Percentiles rank a stretch among this genome's conserved stretches.
Conservation (phyloP, 2,113 vertebrate genomes). For the Hyperoodon ampullatus region DNA sequence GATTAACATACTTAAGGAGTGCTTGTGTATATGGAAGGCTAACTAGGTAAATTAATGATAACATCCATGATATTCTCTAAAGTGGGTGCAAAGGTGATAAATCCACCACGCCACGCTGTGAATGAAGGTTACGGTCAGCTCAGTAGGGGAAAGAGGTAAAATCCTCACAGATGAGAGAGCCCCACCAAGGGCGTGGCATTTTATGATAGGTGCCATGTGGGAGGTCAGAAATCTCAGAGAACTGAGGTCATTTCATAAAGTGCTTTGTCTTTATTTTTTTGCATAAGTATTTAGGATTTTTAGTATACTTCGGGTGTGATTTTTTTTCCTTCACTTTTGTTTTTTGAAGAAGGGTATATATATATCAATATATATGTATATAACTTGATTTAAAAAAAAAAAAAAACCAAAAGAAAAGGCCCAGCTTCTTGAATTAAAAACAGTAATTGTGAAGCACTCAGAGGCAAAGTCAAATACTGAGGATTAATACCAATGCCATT, state of each 20-base stretch:
- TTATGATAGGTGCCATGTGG: not conserved
- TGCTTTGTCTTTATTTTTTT: not conserved
- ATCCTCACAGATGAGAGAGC: not conserved
- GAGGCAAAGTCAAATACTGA: not conserved
- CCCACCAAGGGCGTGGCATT: not conserved
- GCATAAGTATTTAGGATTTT: conserved; percentile 6
- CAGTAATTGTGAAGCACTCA: not conserved
- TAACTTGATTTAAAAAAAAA: not conserved
- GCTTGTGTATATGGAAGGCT: not conserved
- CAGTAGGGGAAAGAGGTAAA: not conserved
- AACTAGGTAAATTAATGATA: not conserved
- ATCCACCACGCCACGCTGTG: not conserved
- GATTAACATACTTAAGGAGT: not conserved
- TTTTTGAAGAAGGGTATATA: not conserved
- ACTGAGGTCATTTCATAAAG: not conserved
- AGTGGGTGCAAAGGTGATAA: not conserved
- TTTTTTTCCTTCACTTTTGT: not conserved
- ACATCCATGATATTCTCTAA: not conserved
- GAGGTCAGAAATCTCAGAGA: not conserved
- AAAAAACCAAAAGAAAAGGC: not conserved
- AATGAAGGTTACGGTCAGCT: not conserved
- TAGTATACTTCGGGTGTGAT: not conserved
- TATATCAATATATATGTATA: not conserved
- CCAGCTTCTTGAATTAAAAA: conserved; percentile 34
- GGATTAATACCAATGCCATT: conserved; percentile 45